Percentiles rank a stretch among this genome's conserved stretches.
Conservation (phyloP, 2,888 invertebrate genomes). For the Nomada hirtipes region DNA sequence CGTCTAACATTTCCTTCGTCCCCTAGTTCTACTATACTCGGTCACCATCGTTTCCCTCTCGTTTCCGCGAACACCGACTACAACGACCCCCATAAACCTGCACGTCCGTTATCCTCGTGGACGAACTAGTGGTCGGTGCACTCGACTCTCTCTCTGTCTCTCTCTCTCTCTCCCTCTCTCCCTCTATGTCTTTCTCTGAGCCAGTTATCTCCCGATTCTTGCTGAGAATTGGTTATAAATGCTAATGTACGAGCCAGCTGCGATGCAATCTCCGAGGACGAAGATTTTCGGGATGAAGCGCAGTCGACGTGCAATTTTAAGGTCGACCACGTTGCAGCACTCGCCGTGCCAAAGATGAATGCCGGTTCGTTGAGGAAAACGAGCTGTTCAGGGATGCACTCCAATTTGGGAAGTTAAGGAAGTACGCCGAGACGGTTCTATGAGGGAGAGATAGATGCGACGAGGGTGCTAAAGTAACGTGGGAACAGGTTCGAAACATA, state of each 20-base stretch:
- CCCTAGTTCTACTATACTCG: neutral
- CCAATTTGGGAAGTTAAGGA: constrained; percentile 14
- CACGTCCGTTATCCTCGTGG: constrained; percentile 32
- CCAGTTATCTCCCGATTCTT: constrained; percentile 76
- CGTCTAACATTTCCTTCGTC: constrained; percentile 17
- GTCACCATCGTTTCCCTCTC: constrained; percentile 1
- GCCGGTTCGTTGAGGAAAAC: neutral
- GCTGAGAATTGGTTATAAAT: constrained; percentile 79
- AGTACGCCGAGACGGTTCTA: neutral
- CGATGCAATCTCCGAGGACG: constrained; percentile 55
- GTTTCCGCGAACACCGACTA: neutral
- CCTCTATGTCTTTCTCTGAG: constrained; percentile 18
- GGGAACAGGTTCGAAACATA: neutral
- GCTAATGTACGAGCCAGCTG: constrained; percentile 74
- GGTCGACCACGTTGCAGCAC: constrained; percentile 32
- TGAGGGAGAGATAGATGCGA: neutral
- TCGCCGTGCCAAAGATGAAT: constrained; percentile 20
- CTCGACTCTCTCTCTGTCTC: constrained; percentile 33
- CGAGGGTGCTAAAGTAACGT: neutral
- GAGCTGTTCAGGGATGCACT: neutral
- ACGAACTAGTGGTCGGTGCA: constrained; percentile 36
- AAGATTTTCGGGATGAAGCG: constrained; percentile 9
- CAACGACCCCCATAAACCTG: constrained; percentile 34
- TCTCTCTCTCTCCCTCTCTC: constrained; percentile 5
- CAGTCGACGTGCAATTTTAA: constrained; percentile 49